Evolutionary conservation across 2,888 invertebrate species (phyloP), one percentile per base, ranked within the genome.

Genomic region (Conus canariensis): DNA sequence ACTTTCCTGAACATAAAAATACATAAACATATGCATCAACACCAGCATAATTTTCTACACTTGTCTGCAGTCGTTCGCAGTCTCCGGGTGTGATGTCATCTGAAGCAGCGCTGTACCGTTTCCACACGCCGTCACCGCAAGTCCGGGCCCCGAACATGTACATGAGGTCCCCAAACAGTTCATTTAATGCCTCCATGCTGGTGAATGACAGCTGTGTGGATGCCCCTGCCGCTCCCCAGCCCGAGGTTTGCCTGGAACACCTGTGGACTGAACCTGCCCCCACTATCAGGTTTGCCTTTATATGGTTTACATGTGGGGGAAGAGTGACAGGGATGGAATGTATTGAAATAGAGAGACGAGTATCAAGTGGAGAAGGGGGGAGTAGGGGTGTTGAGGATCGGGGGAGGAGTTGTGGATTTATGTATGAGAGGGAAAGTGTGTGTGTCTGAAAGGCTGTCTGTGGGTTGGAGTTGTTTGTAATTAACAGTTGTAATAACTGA

Each of bases 191-290:
- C 45, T 95, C 96, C 8, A 90, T 94, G n/a, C 92, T 94, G 25
- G 92, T 92, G 30, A 94, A 94, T 87, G 94, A 93, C 85, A 93
- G 94, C 91, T 93, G 93, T 93, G 92, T 93, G 9, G 94, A 95
- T 88, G 93, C 93, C 90, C 82, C 89, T 8, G 96, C 97, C 0
- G 97, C 98, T 93, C 98, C 98, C 0, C 97, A 98, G 93, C 99
- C 99, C 0, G 98, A 98, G 93, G 97, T 99, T 92, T 99, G 98
- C 94, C 97, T 99, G 85, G 99, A 99, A 93, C 98, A 98, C 95
- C 97, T 99, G 22, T 99, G 99, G 99, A 98, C 98, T 0, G 99
- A 99, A 90, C 93, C 95, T 10, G 93, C 94, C 9, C 95, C 94
- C 30, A 93, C 96, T 19, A 95, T 96, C 64, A 96, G 96, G 96